Conservation (phyloP, 92 coral and sea anemone genomes). For the Siderastrea radians region DNA sequence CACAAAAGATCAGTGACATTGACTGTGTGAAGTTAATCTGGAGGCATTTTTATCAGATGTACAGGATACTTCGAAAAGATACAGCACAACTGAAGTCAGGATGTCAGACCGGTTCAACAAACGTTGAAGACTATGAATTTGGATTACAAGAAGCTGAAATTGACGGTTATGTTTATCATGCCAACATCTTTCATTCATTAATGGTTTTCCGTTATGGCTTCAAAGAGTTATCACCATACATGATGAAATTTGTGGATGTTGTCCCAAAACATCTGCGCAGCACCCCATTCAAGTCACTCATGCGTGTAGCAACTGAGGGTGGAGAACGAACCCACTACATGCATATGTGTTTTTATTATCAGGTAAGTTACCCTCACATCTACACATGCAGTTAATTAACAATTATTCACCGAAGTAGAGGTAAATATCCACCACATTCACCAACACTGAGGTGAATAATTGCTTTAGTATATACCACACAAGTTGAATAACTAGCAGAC, state of each 20-base stretch:
- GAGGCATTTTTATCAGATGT: conserved; percentile 32
- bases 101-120: background rate
- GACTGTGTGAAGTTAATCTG: conserved; percentile 9
- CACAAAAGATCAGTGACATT: background rate
- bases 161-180: conserved; percentile 9
- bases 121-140: conserved; percentile 43
- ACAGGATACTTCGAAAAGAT: conserved; percentile 25
- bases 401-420: too few species aligned
- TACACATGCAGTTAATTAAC: too few species aligned
- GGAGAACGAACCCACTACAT: conserved; percentile 19
- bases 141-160: conserved; percentile 22
- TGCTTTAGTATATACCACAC: too few species aligned
- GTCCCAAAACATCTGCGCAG: conserved; percentile 12
- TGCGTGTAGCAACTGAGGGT: conserved; percentile 20
- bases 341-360: conserved; percentile 14
- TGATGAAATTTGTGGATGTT: conserved; percentile 23
- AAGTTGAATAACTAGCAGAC: too few species aligned
- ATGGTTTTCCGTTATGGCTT: conserved; percentile 7
- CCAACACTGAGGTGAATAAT: too few species aligned
- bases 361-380: background rate
- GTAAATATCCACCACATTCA: too few species aligned
- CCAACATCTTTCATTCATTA: conserved; percentile 16
- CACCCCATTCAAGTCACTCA: conserved; percentile 16
- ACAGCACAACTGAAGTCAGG: conserved; percentile 10
- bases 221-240: background rate